phyloP scores from a whole-genome alignment of 1,140 invertebrate genomes.

The Caenorhabditis inopinata region DNA sequence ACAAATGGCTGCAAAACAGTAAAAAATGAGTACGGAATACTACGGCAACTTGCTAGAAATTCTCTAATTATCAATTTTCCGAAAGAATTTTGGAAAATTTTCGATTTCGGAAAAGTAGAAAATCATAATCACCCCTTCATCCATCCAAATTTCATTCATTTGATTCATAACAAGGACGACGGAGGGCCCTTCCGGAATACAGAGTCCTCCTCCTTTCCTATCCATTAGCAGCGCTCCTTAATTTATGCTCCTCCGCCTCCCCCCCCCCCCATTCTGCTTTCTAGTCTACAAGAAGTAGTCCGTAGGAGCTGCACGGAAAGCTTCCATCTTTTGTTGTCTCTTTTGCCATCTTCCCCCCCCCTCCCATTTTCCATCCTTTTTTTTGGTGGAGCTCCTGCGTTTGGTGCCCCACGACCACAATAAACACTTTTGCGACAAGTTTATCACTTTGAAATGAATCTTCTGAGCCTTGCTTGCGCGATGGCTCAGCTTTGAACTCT shows the following conservation, averaged over 20 bases:
- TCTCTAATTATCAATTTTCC: no score
- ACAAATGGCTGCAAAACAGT: no score
- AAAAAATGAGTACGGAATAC: no score
- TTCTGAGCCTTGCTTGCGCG: no score
- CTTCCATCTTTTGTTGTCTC: background rate
- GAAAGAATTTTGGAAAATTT: no score
- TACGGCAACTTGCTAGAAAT: no score
- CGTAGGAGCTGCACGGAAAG: background rate
- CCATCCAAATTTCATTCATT: no score
- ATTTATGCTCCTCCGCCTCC: conserved; percentile 7
- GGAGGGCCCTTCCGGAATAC: background rate
- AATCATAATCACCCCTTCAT: no score
- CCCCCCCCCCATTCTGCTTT: background rate
- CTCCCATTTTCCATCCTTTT: background rate
- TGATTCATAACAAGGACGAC: background rate
- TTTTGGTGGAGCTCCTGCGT: background rate
- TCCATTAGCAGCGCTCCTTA: conserved; percentile 7
- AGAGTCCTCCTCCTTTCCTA: no score
- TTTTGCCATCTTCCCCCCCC: background rate
- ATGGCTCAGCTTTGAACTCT: background rate
- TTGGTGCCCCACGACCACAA: background rate
- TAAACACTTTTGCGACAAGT: conserved; percentile 19
- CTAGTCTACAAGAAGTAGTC: background rate
- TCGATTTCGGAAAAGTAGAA: no score
- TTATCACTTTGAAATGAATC: conserved; percentile 22